Evolutionary conservation across 1,140 invertebrate species (phyloP).

Genomic region (Trichonephila inaurata): DNA sequence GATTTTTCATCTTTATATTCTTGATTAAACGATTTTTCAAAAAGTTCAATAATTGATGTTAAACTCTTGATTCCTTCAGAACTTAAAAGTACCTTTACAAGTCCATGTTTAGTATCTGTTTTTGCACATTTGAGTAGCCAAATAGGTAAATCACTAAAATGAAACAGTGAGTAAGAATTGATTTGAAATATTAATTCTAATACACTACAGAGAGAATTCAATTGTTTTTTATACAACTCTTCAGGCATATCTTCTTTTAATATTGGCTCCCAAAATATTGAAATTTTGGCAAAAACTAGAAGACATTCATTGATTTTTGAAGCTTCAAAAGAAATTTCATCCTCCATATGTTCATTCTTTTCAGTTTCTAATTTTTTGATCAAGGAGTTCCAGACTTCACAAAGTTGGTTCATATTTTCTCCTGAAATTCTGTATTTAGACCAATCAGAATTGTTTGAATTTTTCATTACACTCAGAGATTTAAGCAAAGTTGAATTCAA

Average conservation of each 20-base stretch:
- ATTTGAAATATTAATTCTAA: conserved; percentile 4
- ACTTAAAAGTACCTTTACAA: not conserved
- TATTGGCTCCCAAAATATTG: not conserved
- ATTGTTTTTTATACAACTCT: not conserved
- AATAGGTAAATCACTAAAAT: not conserved
- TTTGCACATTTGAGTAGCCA: not conserved
- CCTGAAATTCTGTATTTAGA: not conserved
- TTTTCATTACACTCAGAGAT: not conserved
- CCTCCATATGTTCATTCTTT: not conserved
- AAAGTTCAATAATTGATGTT: not conserved
- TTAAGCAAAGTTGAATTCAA: conserved; percentile 3
- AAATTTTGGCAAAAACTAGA: not conserved
- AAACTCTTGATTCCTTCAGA: not conserved
- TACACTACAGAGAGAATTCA: not conserved
- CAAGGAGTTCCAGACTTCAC: not conserved
- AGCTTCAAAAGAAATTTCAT: not conserved
- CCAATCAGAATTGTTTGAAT: not conserved
- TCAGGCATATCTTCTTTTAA: not conserved
- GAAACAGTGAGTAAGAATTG: not conserved
- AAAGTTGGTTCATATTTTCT: not conserved
- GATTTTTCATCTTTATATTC: not conserved
- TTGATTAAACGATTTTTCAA: not conserved
- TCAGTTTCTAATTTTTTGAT: not conserved
- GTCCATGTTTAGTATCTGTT: not conserved
- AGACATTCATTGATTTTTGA: not conserved